Evolutionary conservation across 2,888 invertebrate species (phyloP), one percentile per base, ranked within the genome.

Genomic region (Philopedon plagiatum): DNA sequence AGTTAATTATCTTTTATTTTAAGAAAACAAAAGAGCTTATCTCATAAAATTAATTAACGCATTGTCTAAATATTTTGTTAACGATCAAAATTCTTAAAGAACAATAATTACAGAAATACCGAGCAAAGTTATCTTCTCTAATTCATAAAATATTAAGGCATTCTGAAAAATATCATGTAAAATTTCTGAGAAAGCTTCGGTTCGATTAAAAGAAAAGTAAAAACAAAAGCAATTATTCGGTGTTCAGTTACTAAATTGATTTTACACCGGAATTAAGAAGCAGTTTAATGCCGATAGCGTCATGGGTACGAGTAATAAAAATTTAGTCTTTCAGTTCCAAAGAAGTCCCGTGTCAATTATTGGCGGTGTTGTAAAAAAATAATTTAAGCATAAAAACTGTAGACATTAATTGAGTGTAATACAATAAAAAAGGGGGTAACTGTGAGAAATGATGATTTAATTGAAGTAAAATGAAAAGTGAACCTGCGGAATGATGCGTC

Each of bases 211-310:
- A 54, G 2, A 54, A 58, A 57, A 41, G 39, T 18, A 70, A 70
- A 70, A 70, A 64, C 58, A 64, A 58, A 70, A 41, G 70, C 70
- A 70, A 70, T 70, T 70, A 70, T 51, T 51, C 70, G 70, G 70
- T 70, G 49, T 58, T 58, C 70, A 64, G 57, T 64, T 64, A 49
- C 64, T 8, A 70, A 70, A 70, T 70, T 51, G 70, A 70, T 70
- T 70, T 70, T 70, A 15, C 70, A 70, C 39, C 51, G 39, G 34
- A 70, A 70, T 70, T 64, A 70, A 70, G 58, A 70, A 63, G 34
- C 62, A 37, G 15, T 56, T 32, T 34, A 58, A 13, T 13, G 70
- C 70, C 70, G 13, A 9, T 18, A 13, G 64, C 49, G 68, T 68
- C 62, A 56, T 46, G 46, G 70, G 37, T 64, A 70, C 64, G 70